Evolutionary conservation across 2,888 invertebrate species (phyloP), one percentile per base, ranked within the genome.

Genomic region (Archips crataeganus): DNA sequence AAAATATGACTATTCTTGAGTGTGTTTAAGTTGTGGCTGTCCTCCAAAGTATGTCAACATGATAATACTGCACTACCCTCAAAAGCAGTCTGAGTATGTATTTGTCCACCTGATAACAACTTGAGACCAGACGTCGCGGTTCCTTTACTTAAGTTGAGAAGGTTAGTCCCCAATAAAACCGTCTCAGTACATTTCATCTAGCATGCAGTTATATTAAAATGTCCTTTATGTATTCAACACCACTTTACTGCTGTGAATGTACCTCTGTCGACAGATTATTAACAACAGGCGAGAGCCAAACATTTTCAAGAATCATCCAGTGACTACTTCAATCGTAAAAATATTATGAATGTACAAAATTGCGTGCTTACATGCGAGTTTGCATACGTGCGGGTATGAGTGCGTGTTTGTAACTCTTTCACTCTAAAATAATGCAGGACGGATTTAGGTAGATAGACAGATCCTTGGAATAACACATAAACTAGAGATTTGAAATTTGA

Each of bases 71-170:
- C 36, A 60, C 13, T 36, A 60, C n/a, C 59, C 59, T 34, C 59
- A 8, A 39, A 60, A n/a, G 11, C 32, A 57, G 34, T 23, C 60
- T 60, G 36, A 60, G 60, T 60, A 5, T 36, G 32, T 57, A 57
- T 57, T 57, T 32, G 57, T 57, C 32, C 57, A 36, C 60, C 60
- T 36, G 60, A 60, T 60, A 60, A 60, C 60, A 60, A n/a, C 23
- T 60, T 57, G 11, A 60, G 36, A 60, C 60, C 3, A 13, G 60
- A 36, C 39, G 39, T 39, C 39, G 39, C 3, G 23, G 23, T 23
- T 34, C 36, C 36, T 60, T 60, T 60, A 60, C n/a, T 57, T 32
- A 10, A 57, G 57, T 32, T 57, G 32, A 9, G 11, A 57, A 57
- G 11, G 32, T 57, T 32, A 57, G 32, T 11, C 57, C 11, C 32